Conservation (phyloP, 1,140 invertebrate genomes). For the Pogonus chalceus region DNA sequence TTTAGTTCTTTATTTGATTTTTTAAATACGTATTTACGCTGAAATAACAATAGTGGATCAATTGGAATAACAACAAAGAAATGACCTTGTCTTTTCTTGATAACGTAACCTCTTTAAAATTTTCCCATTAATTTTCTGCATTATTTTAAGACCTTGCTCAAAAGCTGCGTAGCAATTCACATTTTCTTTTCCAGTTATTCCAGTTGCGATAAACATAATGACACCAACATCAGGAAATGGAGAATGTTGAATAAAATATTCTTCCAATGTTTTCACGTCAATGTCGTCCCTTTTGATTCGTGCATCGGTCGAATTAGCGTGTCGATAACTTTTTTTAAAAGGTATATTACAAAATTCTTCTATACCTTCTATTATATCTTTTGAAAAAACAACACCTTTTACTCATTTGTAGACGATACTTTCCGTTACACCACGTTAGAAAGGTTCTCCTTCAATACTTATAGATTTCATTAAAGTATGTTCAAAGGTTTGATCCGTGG, state of each 20-base stretch:
- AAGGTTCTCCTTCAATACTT: slow-evolving; percentile 14
- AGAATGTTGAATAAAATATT: too few relatives aligned
- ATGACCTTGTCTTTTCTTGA: too few relatives aligned
- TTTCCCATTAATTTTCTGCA: slow-evolving; percentile 18
- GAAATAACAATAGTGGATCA: slow-evolving; percentile 23
- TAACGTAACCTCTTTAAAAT: too few relatives aligned
- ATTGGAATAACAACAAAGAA: slow-evolving; percentile 21
- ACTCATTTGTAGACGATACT: slow-evolving; percentile 16
- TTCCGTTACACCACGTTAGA: slow-evolving; percentile 14
- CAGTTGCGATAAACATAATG: too few relatives aligned
- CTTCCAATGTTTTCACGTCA: too few relatives aligned
- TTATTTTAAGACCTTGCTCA: too few relatives aligned
- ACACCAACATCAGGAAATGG: too few relatives aligned
- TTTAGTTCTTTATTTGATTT: slow-evolving; percentile 22
- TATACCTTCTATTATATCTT: slow-evolving; percentile 22
- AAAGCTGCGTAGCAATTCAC: slow-evolving; percentile 20
- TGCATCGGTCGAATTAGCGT: slow-evolving; percentile 14
- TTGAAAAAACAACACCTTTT: slow-evolving; percentile 18
- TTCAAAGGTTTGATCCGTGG: slow-evolving; percentile 15
- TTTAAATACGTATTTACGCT: slow-evolving; percentile 22
- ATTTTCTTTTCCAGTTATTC: slow-evolving; percentile 16
- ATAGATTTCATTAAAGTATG: slow-evolving; percentile 15
- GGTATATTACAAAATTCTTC: slow-evolving; percentile 20
- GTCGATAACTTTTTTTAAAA: slow-evolving; percentile 18
- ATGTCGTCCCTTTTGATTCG: too few relatives aligned